Conservation (phyloP, 2,888 invertebrate genomes). For the Tuberolachnus salignus region DNA sequence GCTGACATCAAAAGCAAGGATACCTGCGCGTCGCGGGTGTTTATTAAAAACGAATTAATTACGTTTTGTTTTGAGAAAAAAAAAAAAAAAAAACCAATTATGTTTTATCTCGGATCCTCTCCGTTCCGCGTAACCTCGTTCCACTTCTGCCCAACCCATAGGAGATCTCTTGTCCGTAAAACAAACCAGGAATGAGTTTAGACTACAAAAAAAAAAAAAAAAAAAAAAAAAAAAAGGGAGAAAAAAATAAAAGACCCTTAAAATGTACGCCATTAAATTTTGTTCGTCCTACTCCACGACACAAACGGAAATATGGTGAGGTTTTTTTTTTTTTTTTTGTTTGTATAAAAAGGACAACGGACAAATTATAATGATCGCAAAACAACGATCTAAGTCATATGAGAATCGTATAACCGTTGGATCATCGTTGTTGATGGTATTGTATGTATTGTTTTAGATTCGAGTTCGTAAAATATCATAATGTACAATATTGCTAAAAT, state of each 20-base stretch:
- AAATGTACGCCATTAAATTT: slow-evolving; percentile 10
- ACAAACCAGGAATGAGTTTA: background rate
- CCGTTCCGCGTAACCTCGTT: background rate
- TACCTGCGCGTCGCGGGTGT: background rate
- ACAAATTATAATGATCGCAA: too few species aligned
- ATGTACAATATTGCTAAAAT: too few species aligned
- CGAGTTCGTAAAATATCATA: too few species aligned
- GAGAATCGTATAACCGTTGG: too few species aligned
- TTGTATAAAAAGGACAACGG: too few species aligned
- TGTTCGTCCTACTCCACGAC: background rate
- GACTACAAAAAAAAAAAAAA: background rate
- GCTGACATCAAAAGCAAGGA: too few species aligned
- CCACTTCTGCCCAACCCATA: background rate
- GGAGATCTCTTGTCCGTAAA: background rate
- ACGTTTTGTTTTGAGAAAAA: slow-evolving; percentile 1
- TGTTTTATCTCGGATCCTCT: slow-evolving; percentile 19
- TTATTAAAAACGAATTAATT: slow-evolving; percentile 51
- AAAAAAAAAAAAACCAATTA: slow-evolving; percentile 45
- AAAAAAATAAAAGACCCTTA: background rate
- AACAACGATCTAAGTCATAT: too few species aligned
- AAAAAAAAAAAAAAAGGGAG: background rate
- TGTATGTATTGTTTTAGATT: too few species aligned
- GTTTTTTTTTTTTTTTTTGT: too few species aligned
- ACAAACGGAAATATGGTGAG: too few species aligned
- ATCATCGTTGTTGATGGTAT: too few species aligned